Percentiles rank a stretch among this genome's conserved stretches.
Conservation (phyloP, 2,113 vertebrate genomes). For the Hippocampus mohnikei region DNA sequence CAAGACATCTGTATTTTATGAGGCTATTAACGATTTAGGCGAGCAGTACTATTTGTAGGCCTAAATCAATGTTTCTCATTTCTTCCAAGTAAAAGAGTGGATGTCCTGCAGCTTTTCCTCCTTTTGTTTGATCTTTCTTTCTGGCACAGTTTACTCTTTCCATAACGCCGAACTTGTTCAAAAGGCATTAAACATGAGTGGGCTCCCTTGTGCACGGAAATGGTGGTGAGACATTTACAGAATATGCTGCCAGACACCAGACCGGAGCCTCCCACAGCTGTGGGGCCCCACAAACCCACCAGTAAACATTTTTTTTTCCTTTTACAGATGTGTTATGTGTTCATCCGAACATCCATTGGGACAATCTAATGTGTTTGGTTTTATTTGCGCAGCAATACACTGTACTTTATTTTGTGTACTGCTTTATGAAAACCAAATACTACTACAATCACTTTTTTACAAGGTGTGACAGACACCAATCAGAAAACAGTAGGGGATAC, state of each 20-base stretch:
- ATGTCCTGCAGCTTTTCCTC: constrained; percentile 64
- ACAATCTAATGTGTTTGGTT: constrained; percentile 2
- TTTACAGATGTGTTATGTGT: constrained; percentile 3
- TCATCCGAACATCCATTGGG: not conserved
- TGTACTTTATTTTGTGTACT: constrained; percentile 7
- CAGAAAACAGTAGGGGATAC: not conserved
- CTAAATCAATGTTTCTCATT: constrained; percentile 51
- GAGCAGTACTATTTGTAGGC: constrained; percentile 40
- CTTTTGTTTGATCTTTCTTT: constrained; percentile 60
- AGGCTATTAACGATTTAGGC: constrained; percentile 56
- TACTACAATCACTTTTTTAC: not conserved
- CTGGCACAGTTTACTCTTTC: constrained; percentile 46
- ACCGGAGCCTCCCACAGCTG: constrained; percentile 22
- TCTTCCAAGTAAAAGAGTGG: constrained; percentile 31
- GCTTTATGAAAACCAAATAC: not conserved
- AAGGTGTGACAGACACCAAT: not conserved
- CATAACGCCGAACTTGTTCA: constrained; percentile 52
- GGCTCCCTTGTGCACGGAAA: constrained; percentile 50
- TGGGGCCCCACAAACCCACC: constrained; percentile 34
- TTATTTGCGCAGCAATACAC: constrained; percentile 13
- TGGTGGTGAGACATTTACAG: constrained; percentile 40
- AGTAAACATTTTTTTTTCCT: constrained; percentile 24
- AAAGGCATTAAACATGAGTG: constrained; percentile 67
- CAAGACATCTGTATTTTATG: constrained; percentile 19
- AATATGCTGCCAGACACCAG: constrained; percentile 31